Percentiles rank a stretch among this genome's conserved stretches.
These are phyloP conservation scores for Anas bahamensis DNA, from an alignment of 2,797 vertebrate species.

Conservation along the genomic window DNA sequence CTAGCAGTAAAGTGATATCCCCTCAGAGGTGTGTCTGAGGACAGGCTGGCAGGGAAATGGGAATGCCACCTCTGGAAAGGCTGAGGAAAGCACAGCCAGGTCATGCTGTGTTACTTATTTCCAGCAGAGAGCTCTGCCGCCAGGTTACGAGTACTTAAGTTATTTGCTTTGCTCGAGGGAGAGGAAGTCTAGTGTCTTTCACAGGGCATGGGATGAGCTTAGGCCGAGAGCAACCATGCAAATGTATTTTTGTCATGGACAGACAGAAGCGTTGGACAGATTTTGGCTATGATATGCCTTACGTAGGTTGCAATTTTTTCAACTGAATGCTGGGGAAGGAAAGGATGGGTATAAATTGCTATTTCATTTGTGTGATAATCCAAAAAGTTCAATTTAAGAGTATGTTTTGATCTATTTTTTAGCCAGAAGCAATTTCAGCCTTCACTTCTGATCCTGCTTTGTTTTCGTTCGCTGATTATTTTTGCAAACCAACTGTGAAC, in stretches of 20 bases:
- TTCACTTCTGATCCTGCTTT: constrained; percentile 95
- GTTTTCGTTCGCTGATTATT: constrained; percentile 94
- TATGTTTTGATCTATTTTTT: constrained; percentile 13
- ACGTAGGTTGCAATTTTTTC: neutral
- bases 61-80: neutral
- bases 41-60: neutral
- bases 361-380: neutral
- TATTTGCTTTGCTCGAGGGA: neutral
- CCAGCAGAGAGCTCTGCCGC: neutral
- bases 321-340: neutral
- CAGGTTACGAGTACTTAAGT: neutral
- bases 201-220: neutral
- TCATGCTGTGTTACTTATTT: neutral
- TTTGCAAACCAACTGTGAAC: constrained; percentile 90
- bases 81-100: neutral
- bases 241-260: neutral
- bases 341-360: neutral
- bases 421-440: constrained; percentile 95
- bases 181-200: neutral
- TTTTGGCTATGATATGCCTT: neutral
- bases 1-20: neutral
- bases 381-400: neutral
- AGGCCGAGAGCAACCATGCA: neutral
- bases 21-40: neutral
- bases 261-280: fast-evolving